Conservation (phyloP, 2,797 vertebrate species). For the Helarctos malayanus region DNA sequence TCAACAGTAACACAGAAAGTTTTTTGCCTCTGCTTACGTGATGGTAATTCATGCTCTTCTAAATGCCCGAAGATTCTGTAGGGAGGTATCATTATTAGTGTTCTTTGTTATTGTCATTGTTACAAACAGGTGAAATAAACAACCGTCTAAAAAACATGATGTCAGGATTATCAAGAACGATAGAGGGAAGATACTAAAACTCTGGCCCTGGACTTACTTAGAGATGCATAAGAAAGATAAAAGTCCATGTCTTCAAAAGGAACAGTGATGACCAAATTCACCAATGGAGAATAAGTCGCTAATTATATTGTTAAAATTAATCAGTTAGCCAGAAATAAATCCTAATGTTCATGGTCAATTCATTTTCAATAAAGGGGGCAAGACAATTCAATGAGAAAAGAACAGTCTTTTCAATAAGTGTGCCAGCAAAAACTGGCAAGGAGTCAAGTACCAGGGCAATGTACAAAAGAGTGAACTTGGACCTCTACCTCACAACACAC, state of each 20-base stretch:
- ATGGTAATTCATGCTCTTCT: background rate
- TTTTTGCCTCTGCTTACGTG: background rate
- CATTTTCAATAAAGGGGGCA: background rate
- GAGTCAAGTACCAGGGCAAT: background rate
- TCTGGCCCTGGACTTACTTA: background rate
- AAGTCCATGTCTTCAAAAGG: background rate
- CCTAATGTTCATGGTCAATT: background rate
- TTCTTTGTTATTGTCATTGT: conserved; percentile 26
- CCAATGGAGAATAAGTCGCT: background rate
- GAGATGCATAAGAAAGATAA: background rate
- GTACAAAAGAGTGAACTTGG: background rate
- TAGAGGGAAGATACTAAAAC: background rate
- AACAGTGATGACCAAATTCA: background rate
- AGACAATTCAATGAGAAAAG: background rate
- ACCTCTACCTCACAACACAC: background rate
- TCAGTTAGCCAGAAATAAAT: conserved; percentile 36
- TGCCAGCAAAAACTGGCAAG: background rate
- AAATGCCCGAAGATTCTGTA: background rate
- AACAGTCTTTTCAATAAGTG: background rate
- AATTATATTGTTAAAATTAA: background rate
- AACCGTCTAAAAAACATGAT: background rate
- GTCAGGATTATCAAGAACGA: background rate
- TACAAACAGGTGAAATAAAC: conserved; percentile 28
- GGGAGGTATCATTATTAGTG: background rate
- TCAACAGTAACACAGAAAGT: background rate